These are phyloP conservation scores for Mesopsocus fuscifrons DNA, from an alignment of 2,888 invertebrate species.

Conservation along the genomic window DNA sequence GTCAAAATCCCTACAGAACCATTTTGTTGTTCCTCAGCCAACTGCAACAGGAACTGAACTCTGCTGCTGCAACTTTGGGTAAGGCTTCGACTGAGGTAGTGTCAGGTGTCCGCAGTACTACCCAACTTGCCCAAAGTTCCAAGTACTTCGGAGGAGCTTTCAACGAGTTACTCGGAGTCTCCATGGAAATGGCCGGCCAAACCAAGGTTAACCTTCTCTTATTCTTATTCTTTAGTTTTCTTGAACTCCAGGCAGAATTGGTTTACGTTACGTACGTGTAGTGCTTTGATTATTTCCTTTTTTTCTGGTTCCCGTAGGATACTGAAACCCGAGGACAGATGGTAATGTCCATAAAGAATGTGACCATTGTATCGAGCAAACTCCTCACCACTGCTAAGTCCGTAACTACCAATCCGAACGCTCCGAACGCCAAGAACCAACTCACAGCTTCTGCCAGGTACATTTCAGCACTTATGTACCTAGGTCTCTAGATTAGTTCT, in stretches of 20 bases:
- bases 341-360: conserved; percentile 69
- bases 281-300: not conserved
- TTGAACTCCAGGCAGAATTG: not conserved
- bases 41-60: conserved; percentile 67
- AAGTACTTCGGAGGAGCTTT: conserved; percentile 61
- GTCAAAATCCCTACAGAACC: too few species aligned
- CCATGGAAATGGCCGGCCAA: conserved; percentile 73
- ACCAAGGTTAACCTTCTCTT: conserved; percentile 29
- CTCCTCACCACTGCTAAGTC: conserved; percentile 74
- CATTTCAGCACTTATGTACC: too few species aligned
- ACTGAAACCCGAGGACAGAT: conserved; percentile 57
- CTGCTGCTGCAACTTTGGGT: conserved; percentile 67
- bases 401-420: conserved; percentile 71
- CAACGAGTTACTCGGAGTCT: conserved; percentile 52
- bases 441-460: conserved; percentile 61
- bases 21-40: too few species aligned
- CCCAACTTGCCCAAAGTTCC: conserved; percentile 47
- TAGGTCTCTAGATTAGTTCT: too few species aligned
- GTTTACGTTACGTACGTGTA: not conserved
- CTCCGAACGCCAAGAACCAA: conserved; percentile 81
- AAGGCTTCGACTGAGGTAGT: conserved; percentile 70
- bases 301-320: conserved; percentile 33
- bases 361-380: conserved; percentile 72
- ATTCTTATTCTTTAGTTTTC: not conserved
- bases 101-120: conserved; percentile 47